Base-by-base conservation (phyloP, 2,888 invertebrate species). In the Sphaeridia pumilis region DNA sequence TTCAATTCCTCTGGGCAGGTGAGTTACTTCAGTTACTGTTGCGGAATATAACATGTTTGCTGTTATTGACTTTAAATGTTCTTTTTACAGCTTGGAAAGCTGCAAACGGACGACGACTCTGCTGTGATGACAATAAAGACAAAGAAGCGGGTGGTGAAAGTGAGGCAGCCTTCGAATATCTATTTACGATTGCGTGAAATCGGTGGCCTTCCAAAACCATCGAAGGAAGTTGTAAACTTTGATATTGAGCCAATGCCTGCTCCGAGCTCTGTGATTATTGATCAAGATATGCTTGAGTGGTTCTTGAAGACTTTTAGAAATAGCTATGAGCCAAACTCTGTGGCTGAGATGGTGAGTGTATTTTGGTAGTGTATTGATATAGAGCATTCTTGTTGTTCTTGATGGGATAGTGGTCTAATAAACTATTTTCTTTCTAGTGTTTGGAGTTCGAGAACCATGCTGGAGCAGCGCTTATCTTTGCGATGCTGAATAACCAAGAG, bases 401-500 rank as follows among this genome's bases (percentile, higher is more conserved):
- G n/a, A n/a, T n/a, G n/a, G n/a, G n/a, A n/a, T n/a, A n/a, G n/a
- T n/a, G n/a, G n/a, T n/a, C n/a, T n/a, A n/a, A n/a, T n/a, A n/a
- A n/a, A n/a, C n/a, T n/a, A n/a, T n/a, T n/a, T n/a, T n/a, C n/a
- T n/a, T 38, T 38, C 20, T 38, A 38, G 38, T 71, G 74, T 54
- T 47, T 70, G 3, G 70, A 71, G 54, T 60, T 72, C 38, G 69
- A 69, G 46, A 73, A 75, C 59, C 71, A 70, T 59, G 72, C 74
- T 65, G 74, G 73, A 7, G 71, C 72, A 27, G 70, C 74, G 2
- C 72, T 74, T 60, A 60, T 75, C 25, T 70, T 72, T 24, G 66
- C 71, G 17, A 64, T 75, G 45, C 71, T 73, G 24, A 69, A 70
- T 38, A 70, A 73, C 55, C 69, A 71, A 54, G 67, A 69, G 21